Evolutionary conservation across 2,113 vertebrate genomes (phyloP).

Genomic region (Pavo muticus): DNA sequence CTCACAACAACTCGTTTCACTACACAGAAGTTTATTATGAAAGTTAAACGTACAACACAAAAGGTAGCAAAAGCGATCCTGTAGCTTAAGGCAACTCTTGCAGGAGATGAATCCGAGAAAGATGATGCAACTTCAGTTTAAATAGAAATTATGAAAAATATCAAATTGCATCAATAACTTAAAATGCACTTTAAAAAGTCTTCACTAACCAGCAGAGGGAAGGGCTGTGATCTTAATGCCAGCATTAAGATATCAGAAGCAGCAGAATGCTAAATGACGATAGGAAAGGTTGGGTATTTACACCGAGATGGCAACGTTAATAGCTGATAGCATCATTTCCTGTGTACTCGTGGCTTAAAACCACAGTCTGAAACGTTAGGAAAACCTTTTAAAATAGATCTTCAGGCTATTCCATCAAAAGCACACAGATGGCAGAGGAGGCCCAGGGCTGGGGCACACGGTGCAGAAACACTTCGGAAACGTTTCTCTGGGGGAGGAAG

Average conservation of each 20-base stretch:
- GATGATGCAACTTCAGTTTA: slow-evolving; percentile 88
- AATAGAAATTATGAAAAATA: slow-evolving; percentile 84
- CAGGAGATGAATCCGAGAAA: slow-evolving; percentile 81
- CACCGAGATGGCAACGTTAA: slow-evolving; percentile 64
- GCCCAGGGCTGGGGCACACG: not conserved
- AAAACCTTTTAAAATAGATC: slow-evolving; percentile 71
- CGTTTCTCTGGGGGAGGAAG: slow-evolving; percentile 10
- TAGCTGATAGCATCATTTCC: slow-evolving; percentile 62
- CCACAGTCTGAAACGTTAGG: slow-evolving; percentile 57
- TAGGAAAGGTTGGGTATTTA: slow-evolving; percentile 74
- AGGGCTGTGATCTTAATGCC: slow-evolving; percentile 90
- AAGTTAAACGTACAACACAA: slow-evolving; percentile 86
- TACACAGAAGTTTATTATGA: slow-evolving; percentile 92
- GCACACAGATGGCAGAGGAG: slow-evolving; percentile 69
- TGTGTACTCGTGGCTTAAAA: slow-evolving; percentile 72
- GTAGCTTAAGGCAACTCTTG: slow-evolving; percentile 84
- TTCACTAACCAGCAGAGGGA: slow-evolving; percentile 78
- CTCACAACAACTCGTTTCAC: slow-evolving; percentile 61
- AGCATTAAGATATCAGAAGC: slow-evolving; percentile 89
- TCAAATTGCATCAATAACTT: slow-evolving; percentile 93
- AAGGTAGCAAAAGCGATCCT: slow-evolving; percentile 84
- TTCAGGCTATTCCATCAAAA: slow-evolving; percentile 69
- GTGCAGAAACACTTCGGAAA: slow-evolving; percentile 25
- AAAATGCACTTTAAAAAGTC: slow-evolving; percentile 80
- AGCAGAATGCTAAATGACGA: slow-evolving; percentile 73